These are phyloP conservation scores for Caenorhabditis drosophilae DNA, from an alignment of 2,888 invertebrate species.

Conservation along the genomic window DNA sequence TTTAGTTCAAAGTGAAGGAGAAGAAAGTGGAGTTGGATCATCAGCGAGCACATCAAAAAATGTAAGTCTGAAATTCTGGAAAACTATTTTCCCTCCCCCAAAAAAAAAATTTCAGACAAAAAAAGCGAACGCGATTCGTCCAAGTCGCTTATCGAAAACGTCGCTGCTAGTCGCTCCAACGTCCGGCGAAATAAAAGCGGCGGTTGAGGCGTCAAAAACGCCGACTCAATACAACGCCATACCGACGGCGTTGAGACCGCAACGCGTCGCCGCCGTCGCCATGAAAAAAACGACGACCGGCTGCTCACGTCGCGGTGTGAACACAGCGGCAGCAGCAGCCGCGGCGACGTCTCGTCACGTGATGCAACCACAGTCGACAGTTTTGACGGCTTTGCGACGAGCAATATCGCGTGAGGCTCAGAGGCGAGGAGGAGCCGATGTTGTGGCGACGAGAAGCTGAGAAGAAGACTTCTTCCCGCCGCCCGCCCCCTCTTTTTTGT, in stretches of 20 bases:
- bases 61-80: not conserved
- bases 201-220: constrained; percentile 47
- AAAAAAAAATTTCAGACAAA: not conserved
- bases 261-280: constrained; percentile 6
- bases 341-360: not conserved
- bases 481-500: no score
- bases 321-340: no score
- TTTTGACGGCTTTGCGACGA: constrained; percentile 47
- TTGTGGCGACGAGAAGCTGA: constrained; percentile 1
- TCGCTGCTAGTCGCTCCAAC: constrained; percentile 53
- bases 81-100: not conserved
- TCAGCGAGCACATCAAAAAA: constrained; percentile 24
- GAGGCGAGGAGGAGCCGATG: constrained; percentile 18
- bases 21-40: constrained; percentile 44
- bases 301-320: not conserved
- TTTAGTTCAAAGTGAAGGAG: constrained; percentile 19
- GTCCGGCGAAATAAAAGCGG: constrained; percentile 51
- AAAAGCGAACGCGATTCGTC: no score
- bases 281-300: constrained; percentile 9
- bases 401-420: constrained; percentile 46
- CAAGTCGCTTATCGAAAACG: constrained; percentile 46
- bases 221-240: constrained; percentile 35
- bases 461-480: constrained; percentile 13
- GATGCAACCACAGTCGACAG: constrained; percentile 30
- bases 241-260: constrained; percentile 25